Evolutionary conservation across 1,140 invertebrate species (phyloP).

Genomic region (Druon quercuslanigerum): DNA sequence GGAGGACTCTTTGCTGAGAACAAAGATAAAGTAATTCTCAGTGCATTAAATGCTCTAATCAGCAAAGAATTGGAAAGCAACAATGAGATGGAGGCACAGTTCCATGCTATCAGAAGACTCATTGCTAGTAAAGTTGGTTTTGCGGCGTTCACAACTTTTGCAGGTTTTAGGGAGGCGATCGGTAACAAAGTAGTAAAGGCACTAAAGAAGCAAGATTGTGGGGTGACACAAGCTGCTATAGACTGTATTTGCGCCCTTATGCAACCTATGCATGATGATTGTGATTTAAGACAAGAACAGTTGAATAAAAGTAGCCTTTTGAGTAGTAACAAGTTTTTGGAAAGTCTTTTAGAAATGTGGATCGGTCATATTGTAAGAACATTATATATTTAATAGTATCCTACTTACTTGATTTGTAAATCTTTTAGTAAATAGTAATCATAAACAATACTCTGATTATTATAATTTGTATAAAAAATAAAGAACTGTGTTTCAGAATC

Average conservation of each 20-base stretch:
- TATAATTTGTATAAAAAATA: constrained; percentile 17
- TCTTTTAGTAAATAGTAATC: not conserved
- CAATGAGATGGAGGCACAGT: constrained; percentile 91
- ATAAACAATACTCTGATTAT: constrained; percentile 8
- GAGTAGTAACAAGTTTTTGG: constrained; percentile 93
- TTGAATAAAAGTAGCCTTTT: constrained; percentile 97
- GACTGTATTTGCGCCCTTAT: constrained; percentile 98
- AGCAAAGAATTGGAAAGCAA: constrained; percentile 83
- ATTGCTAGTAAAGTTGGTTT: constrained; percentile 99
- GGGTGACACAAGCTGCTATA: constrained; percentile 95
- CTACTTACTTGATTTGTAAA: not conserved
- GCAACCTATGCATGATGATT: constrained; percentile 99
- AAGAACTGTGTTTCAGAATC: constrained; percentile 78
- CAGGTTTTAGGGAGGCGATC: constrained; percentile 95
- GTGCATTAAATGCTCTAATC: constrained; percentile 85
- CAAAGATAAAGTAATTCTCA: constrained; percentile 96
- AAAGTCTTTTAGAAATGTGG: constrained; percentile 96
- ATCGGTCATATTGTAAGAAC: constrained; percentile 92
- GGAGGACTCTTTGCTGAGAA: constrained; percentile 96
- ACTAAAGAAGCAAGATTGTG: constrained; percentile 91
- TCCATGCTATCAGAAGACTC: constrained; percentile 93
- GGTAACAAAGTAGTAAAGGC: constrained; percentile 94
- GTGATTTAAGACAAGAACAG: constrained; percentile 96
- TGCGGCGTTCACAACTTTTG: constrained; percentile 93
- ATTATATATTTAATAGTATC: constrained; percentile 21